Percentiles rank a stretch among this genome's conserved stretches.
phyloP scores from a whole-genome alignment of 2,797 vertebrate species.

The Chelonia mydas region DNA sequence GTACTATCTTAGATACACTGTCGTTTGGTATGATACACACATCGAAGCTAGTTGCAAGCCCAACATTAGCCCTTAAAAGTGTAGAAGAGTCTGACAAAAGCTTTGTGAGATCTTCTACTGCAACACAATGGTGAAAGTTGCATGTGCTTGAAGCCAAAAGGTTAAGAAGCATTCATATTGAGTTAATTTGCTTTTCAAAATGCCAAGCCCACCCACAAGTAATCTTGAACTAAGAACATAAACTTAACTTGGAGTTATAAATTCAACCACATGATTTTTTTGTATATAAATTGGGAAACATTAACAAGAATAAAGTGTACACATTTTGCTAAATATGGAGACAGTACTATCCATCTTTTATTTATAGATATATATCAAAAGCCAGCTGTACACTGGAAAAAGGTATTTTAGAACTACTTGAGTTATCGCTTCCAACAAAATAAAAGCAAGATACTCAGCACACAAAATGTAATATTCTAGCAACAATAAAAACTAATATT shows the following conservation, averaged over 20 bases:
- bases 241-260: neutral
- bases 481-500: neutral
- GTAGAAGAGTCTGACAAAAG: neutral
- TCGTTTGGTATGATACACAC: neutral
- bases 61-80: neutral
- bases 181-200: neutral
- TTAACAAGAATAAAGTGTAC: neutral
- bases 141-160: neutral
- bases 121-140: neutral
- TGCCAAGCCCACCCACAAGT: neutral
- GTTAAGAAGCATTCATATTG: neutral
- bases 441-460: neutral
- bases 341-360: neutral
- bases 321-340: neutral
- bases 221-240: neutral
- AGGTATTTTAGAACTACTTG: neutral
- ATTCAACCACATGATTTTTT: neutral
- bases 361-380: neutral
- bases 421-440: neutral
- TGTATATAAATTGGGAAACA: neutral
- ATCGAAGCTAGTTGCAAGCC: neutral
- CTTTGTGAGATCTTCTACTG: neutral
- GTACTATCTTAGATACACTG: neutral
- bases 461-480: neutral
- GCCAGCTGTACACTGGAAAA: neutral